Percentiles rank a stretch among this genome's conserved stretches.
phyloP scores from a whole-genome alignment of 1,140 invertebrate species.

The fruit fly (Drosophila melanogaster) region Release_6_plus_ISO1_MT NT_037436.4:4415501-4416000 shows the following conservation, averaged over 20 bases:
- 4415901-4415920: slow-evolving; percentile 17
- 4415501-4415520: slow-evolving; percentile 61
- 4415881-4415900: slow-evolving; percentile 19
- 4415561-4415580: slow-evolving; percentile 27
- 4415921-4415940: slow-evolving; percentile 34
- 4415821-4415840: slow-evolving; percentile 37
- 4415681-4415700: slow-evolving; percentile 32
- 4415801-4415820: slow-evolving; percentile 53
- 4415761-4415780: background rate
- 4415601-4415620: slow-evolving; percentile 36
- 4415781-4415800: slow-evolving; percentile 60
- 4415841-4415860: slow-evolving; percentile 54
- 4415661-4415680: slow-evolving; percentile 56
- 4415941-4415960: slow-evolving; percentile 41
- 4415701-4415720: slow-evolving; percentile 10
- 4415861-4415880: slow-evolving; percentile 24
- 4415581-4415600: slow-evolving; percentile 43
- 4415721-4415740: slow-evolving; percentile 14
- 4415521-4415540: slow-evolving; percentile 43
- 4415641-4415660: slow-evolving; percentile 45
- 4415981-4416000: slow-evolving; percentile 28
- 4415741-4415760: slow-evolving; percentile 27
- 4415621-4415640: slow-evolving; percentile 55
- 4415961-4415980: slow-evolving; percentile 67
- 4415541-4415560: slow-evolving; percentile 40